Conservation (phyloP, 2,888 invertebrate species). For the Anodontia alba region DNA sequence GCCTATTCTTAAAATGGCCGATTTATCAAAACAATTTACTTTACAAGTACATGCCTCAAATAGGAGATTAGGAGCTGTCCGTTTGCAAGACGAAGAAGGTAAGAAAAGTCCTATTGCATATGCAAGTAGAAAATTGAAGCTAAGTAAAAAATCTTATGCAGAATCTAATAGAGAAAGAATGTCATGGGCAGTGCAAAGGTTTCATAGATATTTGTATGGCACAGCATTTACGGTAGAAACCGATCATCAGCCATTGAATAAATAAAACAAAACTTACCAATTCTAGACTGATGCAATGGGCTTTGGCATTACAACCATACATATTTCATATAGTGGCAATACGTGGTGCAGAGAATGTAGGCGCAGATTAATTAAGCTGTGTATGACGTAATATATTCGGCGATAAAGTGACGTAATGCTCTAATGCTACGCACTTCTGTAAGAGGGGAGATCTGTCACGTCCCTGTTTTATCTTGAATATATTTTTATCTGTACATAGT, state of each 20-base stretch:
- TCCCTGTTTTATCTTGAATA: not conserved
- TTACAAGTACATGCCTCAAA: constrained; percentile 49
- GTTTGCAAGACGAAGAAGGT: constrained; percentile 31
- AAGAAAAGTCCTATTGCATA: constrained; percentile 66
- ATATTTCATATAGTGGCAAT: not conserved
- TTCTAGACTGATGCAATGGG: not conserved
- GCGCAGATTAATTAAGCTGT: not conserved
- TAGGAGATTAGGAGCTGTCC: constrained; percentile 31
- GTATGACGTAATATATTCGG: not conserved
- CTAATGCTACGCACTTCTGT: not conserved
- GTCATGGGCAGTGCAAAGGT: constrained; percentile 55
- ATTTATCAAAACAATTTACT: constrained; percentile 36
- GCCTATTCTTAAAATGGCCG: constrained; percentile 40
- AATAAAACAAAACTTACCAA: not conserved
- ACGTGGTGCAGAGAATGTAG: not conserved
- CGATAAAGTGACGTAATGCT: not conserved
- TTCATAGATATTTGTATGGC: constrained; percentile 53
- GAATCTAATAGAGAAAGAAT: constrained; percentile 58
- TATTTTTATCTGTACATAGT: too few relatives aligned
- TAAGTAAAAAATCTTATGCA: constrained; percentile 52
- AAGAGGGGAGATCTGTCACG: not conserved
- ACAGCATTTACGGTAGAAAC: constrained; percentile 55
- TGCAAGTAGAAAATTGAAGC: constrained; percentile 63
- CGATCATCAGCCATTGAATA: constrained; percentile 54
- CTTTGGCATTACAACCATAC: constrained; percentile 11